A percentile compares a stretch with the other conserved stretches of the same genome.
These are phyloP conservation scores for Enteromius thamalakanensis DNA, from an alignment of 2,797 vertebrate genomes.

Conservation along the genomic window DNA sequence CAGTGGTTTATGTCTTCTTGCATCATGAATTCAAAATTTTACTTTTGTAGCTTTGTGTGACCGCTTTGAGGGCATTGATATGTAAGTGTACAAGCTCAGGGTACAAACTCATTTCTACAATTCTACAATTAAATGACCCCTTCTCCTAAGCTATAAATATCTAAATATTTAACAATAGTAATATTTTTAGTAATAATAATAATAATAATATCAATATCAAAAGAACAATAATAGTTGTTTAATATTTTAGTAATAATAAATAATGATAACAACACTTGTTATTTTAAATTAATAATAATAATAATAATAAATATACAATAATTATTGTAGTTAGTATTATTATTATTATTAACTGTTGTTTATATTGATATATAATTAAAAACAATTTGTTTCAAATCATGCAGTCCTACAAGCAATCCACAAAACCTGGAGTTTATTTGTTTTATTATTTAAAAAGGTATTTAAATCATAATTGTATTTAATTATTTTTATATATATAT, in stretches of 20 bases:
- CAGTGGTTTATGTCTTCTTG: not conserved
- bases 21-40: too few species aligned
- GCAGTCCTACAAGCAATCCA: not conserved
- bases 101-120: not conserved
- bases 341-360: not conserved
- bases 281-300: too few species aligned
- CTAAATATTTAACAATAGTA: not conserved
- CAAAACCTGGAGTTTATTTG: not conserved
- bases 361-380: not conserved
- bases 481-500: not conserved
- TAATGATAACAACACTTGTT: not conserved
- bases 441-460: not conserved
- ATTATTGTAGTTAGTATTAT: too few species aligned
- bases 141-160: not conserved
- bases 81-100: not conserved
- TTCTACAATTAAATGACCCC: not conserved
- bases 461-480: not conserved
- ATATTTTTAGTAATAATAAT: not conserved
- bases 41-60: not conserved
- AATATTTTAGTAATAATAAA: not conserved
- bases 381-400: not conserved
- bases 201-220: not conserved
- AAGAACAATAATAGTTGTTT: too few species aligned
- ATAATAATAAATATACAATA: too few species aligned
- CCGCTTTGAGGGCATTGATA: not conserved